These are phyloP conservation scores for Elachura formosa DNA, from an alignment of 2,113 vertebrate genomes.

Conservation along the genomic window DNA sequence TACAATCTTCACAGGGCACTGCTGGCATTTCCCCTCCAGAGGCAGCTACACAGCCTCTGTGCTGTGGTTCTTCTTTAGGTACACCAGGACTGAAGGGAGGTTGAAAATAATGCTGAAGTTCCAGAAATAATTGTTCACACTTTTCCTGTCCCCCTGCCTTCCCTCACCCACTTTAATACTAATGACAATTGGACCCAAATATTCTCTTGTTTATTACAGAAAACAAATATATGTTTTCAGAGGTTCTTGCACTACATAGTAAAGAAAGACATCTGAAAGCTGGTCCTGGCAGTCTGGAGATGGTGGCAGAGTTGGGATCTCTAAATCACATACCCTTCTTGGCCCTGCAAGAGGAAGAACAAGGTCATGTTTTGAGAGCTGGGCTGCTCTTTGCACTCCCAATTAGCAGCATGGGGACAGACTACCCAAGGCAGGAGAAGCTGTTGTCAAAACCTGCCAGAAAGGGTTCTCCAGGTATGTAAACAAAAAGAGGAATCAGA, in stretches of 20 bases:
- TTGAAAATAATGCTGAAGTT: neutral
- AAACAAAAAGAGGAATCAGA: neutral
- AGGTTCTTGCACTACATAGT: neutral
- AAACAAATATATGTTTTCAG: neutral
- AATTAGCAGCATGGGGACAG: neutral
- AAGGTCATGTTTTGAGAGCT: fast-evolving
- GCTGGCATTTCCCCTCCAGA: neutral
- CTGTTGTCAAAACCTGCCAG: neutral
- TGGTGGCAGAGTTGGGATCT: neutral
- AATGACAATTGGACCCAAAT: neutral
- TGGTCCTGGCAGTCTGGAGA: neutral
- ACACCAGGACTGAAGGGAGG: neutral
- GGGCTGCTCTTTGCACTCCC: neutral
- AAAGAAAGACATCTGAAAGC: neutral
- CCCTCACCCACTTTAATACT: neutral
- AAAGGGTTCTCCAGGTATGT: neutral
- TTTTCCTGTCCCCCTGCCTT: no score
- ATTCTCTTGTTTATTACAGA: neutral
- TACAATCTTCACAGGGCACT: neutral
- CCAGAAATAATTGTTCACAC: neutral
- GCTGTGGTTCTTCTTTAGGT: neutral
- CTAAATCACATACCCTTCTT: neutral
- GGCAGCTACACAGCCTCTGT: neutral
- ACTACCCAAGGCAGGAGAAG: neutral
- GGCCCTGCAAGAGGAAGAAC: neutral